phyloP scores from a whole-genome alignment of 2,113 vertebrate genomes.

The Tapirus terrestris region DNA sequence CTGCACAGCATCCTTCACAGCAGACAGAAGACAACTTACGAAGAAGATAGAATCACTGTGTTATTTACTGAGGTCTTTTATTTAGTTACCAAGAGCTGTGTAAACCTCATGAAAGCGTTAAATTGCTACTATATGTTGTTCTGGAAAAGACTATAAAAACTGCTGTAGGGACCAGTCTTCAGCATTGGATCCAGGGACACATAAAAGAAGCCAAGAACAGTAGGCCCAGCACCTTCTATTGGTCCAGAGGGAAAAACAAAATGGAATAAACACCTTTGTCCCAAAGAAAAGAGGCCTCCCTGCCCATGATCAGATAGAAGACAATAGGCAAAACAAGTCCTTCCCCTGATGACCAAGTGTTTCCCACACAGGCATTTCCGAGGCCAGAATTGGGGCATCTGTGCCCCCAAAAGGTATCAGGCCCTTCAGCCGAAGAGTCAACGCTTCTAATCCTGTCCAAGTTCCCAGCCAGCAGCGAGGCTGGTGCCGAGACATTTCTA shows the following conservation, averaged over 20 bases:
- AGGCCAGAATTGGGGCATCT: not conserved
- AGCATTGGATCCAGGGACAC: not conserved
- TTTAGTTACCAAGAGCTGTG: not conserved
- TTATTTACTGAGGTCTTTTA: accelerated
- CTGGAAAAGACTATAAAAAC: not conserved
- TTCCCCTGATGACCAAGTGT: not conserved
- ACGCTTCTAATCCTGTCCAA: accelerated
- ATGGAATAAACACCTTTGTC: not conserved
- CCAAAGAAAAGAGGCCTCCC: not conserved
- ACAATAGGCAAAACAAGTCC: not conserved
- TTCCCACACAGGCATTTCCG: not conserved
- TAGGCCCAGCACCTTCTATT: not conserved
- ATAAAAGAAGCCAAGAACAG: accelerated
- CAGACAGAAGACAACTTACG: accelerated
- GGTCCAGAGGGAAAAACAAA: not conserved
- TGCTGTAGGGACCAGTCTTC: not conserved
- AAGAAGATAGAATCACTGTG: accelerated
- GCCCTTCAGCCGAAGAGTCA: too few species aligned
- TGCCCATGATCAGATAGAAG: accelerated
- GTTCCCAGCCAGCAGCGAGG: accelerated
- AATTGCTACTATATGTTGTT: accelerated
- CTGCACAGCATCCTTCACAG: accelerated
- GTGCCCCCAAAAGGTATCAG: not conserved
- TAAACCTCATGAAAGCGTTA: not conserved
- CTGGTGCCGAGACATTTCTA: not conserved